phyloP scores from a whole-genome alignment of 2,113 vertebrate genomes.

The Oreochromis tanganicae region DNA sequence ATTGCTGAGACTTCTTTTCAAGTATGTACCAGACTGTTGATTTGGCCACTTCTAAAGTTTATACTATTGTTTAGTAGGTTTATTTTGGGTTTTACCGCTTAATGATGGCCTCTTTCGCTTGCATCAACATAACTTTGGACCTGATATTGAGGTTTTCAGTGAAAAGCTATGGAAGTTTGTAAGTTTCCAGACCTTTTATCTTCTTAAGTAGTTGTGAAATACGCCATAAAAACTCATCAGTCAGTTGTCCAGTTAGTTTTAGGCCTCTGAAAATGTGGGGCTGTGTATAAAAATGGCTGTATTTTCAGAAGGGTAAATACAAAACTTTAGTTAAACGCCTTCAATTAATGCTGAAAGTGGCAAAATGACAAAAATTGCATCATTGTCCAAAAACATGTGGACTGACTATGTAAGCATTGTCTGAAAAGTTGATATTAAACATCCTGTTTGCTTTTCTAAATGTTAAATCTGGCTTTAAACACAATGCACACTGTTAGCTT shows the following conservation, averaged over 20 bases:
- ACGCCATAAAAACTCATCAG: not conserved
- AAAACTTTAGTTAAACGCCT: not conserved
- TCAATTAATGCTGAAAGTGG: not conserved
- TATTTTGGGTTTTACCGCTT: accelerated
- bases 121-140: not conserved
- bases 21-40: not conserved
- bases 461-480: not conserved
- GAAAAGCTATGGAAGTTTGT: accelerated
- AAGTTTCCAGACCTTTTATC: not conserved
- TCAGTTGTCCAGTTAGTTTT: not conserved
- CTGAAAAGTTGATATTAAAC: not conserved
- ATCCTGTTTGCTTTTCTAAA: not conserved
- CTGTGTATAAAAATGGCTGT: not conserved
- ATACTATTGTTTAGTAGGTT: not conserved
- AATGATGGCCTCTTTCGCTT: not conserved
- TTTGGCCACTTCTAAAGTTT: not conserved
- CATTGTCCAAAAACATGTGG: not conserved
- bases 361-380: not conserved
- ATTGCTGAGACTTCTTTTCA: not conserved
- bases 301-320: not conserved
- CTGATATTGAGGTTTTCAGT: not conserved
- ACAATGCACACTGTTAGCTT: not conserved
- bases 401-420: not conserved
- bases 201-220: not conserved
- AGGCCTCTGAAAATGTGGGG: not conserved